Percentiles rank a stretch among this genome's conserved stretches.
Evolutionary conservation across 2,888 invertebrate species (phyloP).

Genomic region (Pyrocoelia pectoralis): DNA sequence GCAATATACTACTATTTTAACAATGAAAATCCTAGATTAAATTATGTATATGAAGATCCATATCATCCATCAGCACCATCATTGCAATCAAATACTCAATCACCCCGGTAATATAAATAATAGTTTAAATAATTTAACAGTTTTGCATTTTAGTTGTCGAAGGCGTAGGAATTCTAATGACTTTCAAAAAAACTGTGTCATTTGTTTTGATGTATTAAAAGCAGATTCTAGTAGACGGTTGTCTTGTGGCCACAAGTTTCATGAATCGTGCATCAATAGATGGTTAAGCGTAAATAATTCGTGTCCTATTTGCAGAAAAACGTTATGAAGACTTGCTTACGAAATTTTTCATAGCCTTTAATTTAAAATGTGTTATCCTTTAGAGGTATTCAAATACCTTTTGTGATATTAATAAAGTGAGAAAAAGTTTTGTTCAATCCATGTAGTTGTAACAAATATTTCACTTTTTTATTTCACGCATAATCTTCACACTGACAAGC

Average conservation of each 20-base stretch:
- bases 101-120: conserved; percentile 8
- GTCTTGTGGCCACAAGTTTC: conserved; percentile 38
- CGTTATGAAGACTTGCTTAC: no score
- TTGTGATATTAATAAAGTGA: not conserved
- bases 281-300: conserved; percentile 30
- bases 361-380: not conserved
- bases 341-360: not conserved
- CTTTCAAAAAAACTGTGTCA: conserved; percentile 30
- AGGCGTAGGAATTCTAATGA: conserved; percentile 35
- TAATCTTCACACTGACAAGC: no score
- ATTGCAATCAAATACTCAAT: not conserved
- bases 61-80: conserved; percentile 9
- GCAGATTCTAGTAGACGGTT: conserved; percentile 24
- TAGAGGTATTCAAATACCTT: not conserved
- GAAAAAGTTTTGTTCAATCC: no score
- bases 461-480: no score
- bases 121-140: not conserved
- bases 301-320: conserved; percentile 33
- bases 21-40: conserved; percentile 28
- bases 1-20: conserved; percentile 42
- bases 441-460: no score
- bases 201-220: conserved; percentile 35
- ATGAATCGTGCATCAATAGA: conserved; percentile 34
- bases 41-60: conserved; percentile 2
- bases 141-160: conserved; percentile 22